Conservation (phyloP, 2,797 vertebrate genomes). For the Astyanax mexicanus region DNA sequence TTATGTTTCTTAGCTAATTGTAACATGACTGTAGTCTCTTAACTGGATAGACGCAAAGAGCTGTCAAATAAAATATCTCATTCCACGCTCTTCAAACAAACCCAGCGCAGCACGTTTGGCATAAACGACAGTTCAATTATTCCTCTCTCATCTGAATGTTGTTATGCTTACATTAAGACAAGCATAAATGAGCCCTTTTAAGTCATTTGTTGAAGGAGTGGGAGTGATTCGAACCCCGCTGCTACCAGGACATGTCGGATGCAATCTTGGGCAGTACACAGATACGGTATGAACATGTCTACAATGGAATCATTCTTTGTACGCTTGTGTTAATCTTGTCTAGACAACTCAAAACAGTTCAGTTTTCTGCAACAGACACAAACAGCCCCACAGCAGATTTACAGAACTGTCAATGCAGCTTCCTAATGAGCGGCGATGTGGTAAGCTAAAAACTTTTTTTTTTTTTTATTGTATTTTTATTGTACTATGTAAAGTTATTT, state of each 20-base stretch:
- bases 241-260: neutral
- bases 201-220: neutral
- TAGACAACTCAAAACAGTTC: no score
- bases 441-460: no score
- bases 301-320: neutral
- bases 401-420: no score
- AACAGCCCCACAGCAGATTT: neutral
- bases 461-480: no score
- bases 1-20: conserved; percentile 60
- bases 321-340: no score
- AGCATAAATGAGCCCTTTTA: neutral
- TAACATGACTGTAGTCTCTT: conserved; percentile 29
- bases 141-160: neutral
- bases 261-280: neutral
- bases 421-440: no score
- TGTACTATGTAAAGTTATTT: no score
- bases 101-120: neutral
- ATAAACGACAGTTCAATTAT: neutral
- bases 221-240: neutral
- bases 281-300: neutral
- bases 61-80: conserved; percentile 18
- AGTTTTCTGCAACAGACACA: neutral
- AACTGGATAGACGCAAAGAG: conserved; percentile 24
- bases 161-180: neutral
- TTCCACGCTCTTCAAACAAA: neutral